A percentile compares a stretch with the other conserved stretches of the same genome.
Conservation (phyloP, 2,113 vertebrate species). For the Hyperopisus bebe region DNA sequence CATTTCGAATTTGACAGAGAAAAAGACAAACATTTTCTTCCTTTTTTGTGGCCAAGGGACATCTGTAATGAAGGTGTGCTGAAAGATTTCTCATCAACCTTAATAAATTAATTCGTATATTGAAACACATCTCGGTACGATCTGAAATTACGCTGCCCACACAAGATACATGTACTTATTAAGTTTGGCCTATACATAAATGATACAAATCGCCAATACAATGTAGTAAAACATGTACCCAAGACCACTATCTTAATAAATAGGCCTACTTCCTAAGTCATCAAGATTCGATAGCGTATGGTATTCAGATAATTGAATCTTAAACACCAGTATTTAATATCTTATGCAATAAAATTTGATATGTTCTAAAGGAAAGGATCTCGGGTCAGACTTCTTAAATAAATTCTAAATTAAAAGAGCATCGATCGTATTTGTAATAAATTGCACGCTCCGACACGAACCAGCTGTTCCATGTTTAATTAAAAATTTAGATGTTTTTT, state of each 20-base stretch:
- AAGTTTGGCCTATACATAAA: not conserved
- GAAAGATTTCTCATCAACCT: conserved; percentile 61
- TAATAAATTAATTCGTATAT: conserved; percentile 55
- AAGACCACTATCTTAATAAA: not conserved
- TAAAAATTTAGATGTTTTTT: conserved; percentile 25
- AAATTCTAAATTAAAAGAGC: conserved; percentile 5
- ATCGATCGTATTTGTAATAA: not conserved
- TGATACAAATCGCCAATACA: not conserved
- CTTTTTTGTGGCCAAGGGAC: conserved; percentile 73
- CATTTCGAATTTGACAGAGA: conserved; percentile 42
- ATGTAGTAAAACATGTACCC: not conserved
- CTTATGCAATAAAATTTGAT: not conserved
- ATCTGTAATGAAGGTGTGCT: conserved; percentile 75
- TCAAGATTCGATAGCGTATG: not conserved
- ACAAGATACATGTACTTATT: not conserved
- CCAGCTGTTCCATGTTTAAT: conserved; percentile 17
- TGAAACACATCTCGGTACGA: conserved; percentile 43
- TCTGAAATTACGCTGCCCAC: not conserved
- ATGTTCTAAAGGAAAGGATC: not conserved
- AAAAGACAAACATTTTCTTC: conserved; percentile 67
- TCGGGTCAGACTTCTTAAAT: not conserved
- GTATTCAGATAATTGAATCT: not conserved
- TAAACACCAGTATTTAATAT: not conserved
- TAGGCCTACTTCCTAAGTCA: not conserved
- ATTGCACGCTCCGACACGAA: not conserved